These are phyloP conservation scores for Catharus fuscescens DNA, from an alignment of 2,113 vertebrate species.

Conservation along the genomic window DNA sequence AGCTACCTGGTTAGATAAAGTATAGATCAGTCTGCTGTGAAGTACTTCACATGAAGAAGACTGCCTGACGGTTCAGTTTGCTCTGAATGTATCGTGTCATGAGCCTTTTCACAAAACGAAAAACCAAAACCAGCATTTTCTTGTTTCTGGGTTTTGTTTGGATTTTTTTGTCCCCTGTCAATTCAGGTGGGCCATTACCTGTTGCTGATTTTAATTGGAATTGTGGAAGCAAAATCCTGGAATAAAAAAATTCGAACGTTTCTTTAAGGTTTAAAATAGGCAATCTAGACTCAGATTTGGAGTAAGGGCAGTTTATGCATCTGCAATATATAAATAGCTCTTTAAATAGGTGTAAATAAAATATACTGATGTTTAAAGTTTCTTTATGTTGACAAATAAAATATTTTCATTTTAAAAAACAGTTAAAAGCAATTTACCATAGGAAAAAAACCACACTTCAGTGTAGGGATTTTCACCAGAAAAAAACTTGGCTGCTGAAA, in stretches of 20 bases:
- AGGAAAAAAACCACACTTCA: neutral
- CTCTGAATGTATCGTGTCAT: neutral
- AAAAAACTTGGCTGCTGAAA: neutral
- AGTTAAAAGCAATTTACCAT: neutral
- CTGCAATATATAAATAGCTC: neutral
- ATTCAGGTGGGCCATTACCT: slow-evolving; percentile 7
- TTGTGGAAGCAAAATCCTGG: neutral
- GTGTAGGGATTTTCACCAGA: neutral
- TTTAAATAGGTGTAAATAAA: neutral
- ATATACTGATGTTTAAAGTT: neutral
- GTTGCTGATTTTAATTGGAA: neutral
- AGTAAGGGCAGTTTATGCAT: neutral
- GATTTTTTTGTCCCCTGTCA: slow-evolving; percentile 3
- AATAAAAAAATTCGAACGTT: neutral
- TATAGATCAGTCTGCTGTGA: slow-evolving; percentile 47
- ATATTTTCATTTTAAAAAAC: neutral
- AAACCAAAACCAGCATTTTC: neutral
- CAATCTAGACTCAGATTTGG: neutral
- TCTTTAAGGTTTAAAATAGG: neutral
- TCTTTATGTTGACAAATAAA: neutral
- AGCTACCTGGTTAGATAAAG: slow-evolving; percentile 51
- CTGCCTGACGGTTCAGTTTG: slow-evolving; percentile 3
- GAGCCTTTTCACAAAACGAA: neutral
- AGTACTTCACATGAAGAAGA: slow-evolving; percentile 21
- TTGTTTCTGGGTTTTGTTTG: neutral